Evolutionary conservation across 2,113 vertebrate genomes (phyloP).

Genomic region (Pantherophis guttatus): DNA sequence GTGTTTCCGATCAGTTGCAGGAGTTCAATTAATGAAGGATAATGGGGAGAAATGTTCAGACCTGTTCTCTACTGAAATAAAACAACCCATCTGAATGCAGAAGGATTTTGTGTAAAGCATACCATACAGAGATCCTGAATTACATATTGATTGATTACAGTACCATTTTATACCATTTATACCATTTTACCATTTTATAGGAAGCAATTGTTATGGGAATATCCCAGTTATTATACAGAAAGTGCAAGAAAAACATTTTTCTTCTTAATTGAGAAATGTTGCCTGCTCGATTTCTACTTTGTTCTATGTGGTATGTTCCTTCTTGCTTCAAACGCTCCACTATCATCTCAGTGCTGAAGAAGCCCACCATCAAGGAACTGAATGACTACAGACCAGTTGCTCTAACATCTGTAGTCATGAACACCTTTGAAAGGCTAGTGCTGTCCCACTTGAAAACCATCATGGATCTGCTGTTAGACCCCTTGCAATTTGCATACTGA

Average conservation of each 20-base stretch:
- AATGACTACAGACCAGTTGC: too few species aligned
- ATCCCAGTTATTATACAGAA: not conserved
- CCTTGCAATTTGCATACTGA: too few species aligned
- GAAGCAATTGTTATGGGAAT: not conserved
- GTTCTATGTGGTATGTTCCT: too few species aligned
- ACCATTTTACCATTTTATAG: not conserved
- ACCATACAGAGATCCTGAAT: not conserved
- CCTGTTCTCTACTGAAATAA: not conserved
- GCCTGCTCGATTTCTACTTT: too few species aligned
- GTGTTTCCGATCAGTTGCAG: not conserved
- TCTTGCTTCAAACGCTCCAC: too few species aligned
- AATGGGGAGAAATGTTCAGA: not conserved
- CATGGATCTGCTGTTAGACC: too few species aligned
- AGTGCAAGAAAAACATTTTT: not conserved
- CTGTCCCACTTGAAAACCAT: too few species aligned
- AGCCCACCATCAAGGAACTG: too few species aligned
- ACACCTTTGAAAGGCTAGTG: too few species aligned
- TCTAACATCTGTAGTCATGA: too few species aligned
- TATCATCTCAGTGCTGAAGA: too few species aligned
- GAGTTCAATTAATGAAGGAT: not conserved
- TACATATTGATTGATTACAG: not conserved
- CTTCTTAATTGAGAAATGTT: not conserved
- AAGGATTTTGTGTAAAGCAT: not conserved
- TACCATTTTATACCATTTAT: not conserved
- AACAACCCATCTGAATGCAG: not conserved